phyloP scores from a whole-genome alignment of 37 sponge, comb jelly and placozoan species.

The Petrosia ficiformis region DNA sequence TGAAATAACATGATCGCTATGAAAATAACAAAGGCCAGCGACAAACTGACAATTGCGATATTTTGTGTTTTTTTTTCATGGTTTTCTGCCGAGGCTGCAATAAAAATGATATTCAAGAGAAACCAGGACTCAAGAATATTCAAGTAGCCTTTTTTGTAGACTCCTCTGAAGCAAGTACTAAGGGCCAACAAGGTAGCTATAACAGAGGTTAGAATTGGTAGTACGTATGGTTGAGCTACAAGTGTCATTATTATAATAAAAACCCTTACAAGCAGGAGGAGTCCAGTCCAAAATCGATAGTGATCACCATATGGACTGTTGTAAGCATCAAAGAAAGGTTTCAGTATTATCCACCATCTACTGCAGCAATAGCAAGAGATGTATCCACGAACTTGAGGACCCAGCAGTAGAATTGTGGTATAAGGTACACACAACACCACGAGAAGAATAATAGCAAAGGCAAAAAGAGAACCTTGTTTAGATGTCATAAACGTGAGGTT shows the following conservation, averaged over 20 bases:
- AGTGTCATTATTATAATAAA: slow-evolving; percentile 3
- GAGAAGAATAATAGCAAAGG: slow-evolving; percentile 8
- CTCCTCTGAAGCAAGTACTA: neutral
- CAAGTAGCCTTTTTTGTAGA: slow-evolving; percentile 19
- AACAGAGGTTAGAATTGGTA: neutral
- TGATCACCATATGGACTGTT: slow-evolving; percentile 25
- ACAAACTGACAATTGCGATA: neutral
- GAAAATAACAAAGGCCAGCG: neutral
- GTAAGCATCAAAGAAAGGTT: slow-evolving; percentile 36
- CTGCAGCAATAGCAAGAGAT: no score
- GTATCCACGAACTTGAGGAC: neutral
- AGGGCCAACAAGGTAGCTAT: neutral
- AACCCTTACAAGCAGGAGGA: slow-evolving; percentile 23
- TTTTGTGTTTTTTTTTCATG: no score
- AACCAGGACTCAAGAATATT: slow-evolving; percentile 16
- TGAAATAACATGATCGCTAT: neutral
- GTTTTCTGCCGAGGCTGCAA: no score
- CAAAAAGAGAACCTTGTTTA: neutral
- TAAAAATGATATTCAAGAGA: slow-evolving; percentile 2
- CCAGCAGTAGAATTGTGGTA: slow-evolving; percentile 12
- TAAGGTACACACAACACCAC: no score
- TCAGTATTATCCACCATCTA: no score
- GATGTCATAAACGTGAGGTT: slow-evolving; percentile 7
- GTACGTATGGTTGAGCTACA: neutral
- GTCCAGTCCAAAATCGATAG: slow-evolving; percentile 31